Percentiles rank a stretch among this genome's conserved stretches.
Conservation (phyloP, 2,888 invertebrate species). For the Stenurella melanura region DNA sequence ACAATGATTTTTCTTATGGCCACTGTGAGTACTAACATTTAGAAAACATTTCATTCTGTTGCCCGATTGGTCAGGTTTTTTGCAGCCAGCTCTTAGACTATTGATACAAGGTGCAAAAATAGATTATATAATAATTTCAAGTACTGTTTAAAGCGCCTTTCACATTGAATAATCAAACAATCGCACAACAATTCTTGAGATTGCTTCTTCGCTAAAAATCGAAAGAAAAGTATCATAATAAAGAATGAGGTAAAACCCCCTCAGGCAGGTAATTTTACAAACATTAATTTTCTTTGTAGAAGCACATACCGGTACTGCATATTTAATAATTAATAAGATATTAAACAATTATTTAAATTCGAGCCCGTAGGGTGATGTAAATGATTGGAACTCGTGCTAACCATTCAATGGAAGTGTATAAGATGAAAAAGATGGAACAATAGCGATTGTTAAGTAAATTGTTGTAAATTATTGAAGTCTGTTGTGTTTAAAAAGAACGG, state of each 20-base stretch:
- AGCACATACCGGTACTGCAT: slow-evolving; percentile 9
- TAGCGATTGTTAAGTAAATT: slow-evolving; percentile 18
- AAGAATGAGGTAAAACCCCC: too few species aligned
- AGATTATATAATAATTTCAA: too few species aligned
- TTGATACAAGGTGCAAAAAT: too few species aligned
- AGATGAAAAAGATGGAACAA: slow-evolving; percentile 28
- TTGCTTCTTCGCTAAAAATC: neutral
- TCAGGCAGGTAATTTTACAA: too few species aligned
- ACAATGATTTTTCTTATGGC: too few species aligned
- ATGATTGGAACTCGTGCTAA: neutral
- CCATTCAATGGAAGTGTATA: neutral
- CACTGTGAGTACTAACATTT: too few species aligned
- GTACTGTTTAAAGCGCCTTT: too few species aligned
- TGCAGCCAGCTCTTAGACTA: too few species aligned
- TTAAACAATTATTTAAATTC: neutral
- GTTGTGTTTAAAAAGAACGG: neutral
- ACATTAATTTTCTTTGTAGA: neutral
- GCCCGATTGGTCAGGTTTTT: too few species aligned
- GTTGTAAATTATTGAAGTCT: slow-evolving; percentile 1
- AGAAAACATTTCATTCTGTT: too few species aligned
- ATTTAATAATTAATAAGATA: slow-evolving; percentile 15
- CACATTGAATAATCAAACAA: too few species aligned
- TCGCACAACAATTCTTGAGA: neutral
- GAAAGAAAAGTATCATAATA: neutral
- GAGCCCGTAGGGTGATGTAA: neutral